These are phyloP conservation scores for Aspidiotus rigidus DNA, from an alignment of 2,888 invertebrate genomes.

Conservation along the genomic window DNA sequence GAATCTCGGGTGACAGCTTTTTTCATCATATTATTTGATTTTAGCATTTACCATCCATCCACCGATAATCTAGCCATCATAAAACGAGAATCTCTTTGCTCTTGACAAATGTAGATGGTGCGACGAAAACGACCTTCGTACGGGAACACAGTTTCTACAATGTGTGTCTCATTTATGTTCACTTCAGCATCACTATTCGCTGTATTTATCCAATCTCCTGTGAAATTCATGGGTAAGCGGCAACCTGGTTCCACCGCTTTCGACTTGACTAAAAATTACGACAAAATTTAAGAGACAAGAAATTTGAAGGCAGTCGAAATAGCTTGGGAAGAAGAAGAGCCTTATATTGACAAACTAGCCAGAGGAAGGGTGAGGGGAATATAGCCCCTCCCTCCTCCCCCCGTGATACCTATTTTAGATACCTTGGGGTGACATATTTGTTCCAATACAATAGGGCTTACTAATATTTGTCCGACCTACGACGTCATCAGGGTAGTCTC, in stretches of 20 bases:
- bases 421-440: too few relatives aligned
- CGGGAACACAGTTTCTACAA: constrained; percentile 89
- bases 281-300: too few relatives aligned
- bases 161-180: constrained; percentile 88
- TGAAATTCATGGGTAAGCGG: constrained; percentile 83
- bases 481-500: too few relatives aligned
- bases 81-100: constrained; percentile 78
- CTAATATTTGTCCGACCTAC: too few relatives aligned
- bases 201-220: constrained; percentile 93
- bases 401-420: too few relatives aligned
- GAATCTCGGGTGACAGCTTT: not conserved
- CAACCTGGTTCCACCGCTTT: constrained; percentile 87
- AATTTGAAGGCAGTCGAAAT: too few relatives aligned
- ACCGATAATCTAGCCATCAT: constrained; percentile 96
- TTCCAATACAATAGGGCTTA: too few relatives aligned
- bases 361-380: too few relatives aligned
- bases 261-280: constrained; percentile 51
- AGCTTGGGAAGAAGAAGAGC: too few relatives aligned
- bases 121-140: constrained; percentile 78
- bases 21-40: not conserved
- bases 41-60: constrained; percentile 73
- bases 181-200: constrained; percentile 94
- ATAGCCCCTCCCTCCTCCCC: too few relatives aligned
- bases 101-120: constrained; percentile 89
- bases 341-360: too few relatives aligned